These are phyloP conservation scores for Neomonachus schauinslandi DNA, from an alignment of 2,113 vertebrate species.

Conservation along the genomic window DNA sequence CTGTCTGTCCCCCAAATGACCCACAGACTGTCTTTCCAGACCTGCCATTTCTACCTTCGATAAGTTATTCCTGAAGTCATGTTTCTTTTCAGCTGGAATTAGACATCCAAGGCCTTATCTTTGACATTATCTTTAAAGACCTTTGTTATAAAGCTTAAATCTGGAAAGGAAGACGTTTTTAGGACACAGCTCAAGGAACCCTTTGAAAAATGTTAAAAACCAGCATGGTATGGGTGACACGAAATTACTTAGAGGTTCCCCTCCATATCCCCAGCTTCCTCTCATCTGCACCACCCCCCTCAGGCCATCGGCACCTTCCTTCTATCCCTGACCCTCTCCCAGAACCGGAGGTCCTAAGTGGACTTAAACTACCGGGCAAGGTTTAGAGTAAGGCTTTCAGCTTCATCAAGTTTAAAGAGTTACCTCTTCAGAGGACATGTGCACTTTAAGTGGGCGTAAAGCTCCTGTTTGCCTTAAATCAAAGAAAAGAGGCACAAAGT, in stretches of 20 bases:
- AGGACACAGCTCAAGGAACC: background rate
- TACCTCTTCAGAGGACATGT: background rate
- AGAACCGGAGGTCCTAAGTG: background rate
- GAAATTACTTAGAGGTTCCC: background rate
- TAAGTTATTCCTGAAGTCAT: background rate
- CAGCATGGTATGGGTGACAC: background rate
- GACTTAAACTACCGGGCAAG: background rate
- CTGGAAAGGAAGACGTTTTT: background rate
- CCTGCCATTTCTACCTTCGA: background rate
- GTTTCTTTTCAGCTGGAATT: conserved; percentile 45
- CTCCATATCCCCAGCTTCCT: background rate
- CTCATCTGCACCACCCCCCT: background rate
- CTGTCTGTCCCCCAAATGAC: background rate
- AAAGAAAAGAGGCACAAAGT: background rate
- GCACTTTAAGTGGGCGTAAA: background rate
- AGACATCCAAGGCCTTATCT: background rate
- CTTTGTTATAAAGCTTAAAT: conserved; percentile 24
- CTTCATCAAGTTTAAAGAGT: background rate
- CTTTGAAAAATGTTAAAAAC: background rate
- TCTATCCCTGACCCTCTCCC: background rate
- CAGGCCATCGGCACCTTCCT: background rate
- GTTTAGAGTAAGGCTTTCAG: background rate
- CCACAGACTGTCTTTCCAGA: background rate
- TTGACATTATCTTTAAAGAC: background rate
- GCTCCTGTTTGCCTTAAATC: background rate